Evolutionary conservation across 2,113 vertebrate species (phyloP), one percentile per base, ranked within the genome.

Genomic region (Protobothrops mucrosquamatus): DNA sequence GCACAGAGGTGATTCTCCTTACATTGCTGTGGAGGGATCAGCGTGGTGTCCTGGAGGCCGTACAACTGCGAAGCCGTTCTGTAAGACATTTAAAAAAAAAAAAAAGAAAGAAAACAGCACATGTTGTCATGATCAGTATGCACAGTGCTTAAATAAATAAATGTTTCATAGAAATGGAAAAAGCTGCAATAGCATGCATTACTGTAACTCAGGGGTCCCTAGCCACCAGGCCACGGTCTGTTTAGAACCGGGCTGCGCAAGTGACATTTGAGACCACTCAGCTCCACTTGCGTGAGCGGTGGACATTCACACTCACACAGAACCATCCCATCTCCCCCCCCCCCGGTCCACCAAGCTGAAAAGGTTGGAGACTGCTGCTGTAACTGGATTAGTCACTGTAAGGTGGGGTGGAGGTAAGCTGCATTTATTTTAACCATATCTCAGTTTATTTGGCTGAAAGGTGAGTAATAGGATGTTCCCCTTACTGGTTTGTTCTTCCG

Each of bases 21-120:
- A 99, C 99, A 98, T 98, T 95, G 99, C 98, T 1, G 98, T 98
- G 81, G 98, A 98, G 69, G 97, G 98, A 59, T 98, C 98, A 0
- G 99, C 99, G 6, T 99, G 98, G 93, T 99, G 99, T 97, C 99
- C 98, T 0, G 98, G 99, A 0, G 99, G 98, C 88, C 98, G 97
- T 94, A 99, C 99, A 90, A 99, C 98, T 48, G 99, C 99, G 87
- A 99, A 99, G 87, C 99, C 99, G 0, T 99, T 99, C 99, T 99
- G 96, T 89, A 96, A 93, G 69, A 94, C 89, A 86, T 39, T 51
- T 51, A n/a, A n/a, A n/a, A n/a, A 20, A 20, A 7, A 74, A 18
- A 3, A 6, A 74, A 74, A 81, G 6, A 39, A n/a, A 69, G 6
- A 15, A 69, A 64, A 22, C 34, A 43, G 18, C 74, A 81, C 2